phyloP scores from a whole-genome alignment of 1,140 invertebrate genomes.

The Acarapis woodi region DNA sequence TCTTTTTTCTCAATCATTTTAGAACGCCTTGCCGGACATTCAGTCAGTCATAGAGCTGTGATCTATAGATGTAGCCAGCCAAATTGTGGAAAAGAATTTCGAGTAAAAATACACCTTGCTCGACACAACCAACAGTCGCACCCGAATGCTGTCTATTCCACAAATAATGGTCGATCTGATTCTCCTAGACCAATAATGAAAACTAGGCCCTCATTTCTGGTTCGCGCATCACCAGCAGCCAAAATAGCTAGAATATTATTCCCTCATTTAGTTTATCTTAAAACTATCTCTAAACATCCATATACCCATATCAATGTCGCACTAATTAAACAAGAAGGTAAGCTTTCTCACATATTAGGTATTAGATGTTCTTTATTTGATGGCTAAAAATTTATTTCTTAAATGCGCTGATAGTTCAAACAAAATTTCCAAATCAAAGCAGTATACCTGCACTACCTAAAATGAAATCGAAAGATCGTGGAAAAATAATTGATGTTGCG shows the following conservation, averaged over 20 bases:
- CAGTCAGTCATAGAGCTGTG: slow-evolving; percentile 36
- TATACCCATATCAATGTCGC: slow-evolving; percentile 53
- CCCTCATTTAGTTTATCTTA: slow-evolving; percentile 39
- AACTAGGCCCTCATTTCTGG: slow-evolving; percentile 76
- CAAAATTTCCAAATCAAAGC: slow-evolving; percentile 17
- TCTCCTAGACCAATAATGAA: slow-evolving; percentile 79
- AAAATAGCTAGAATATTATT: slow-evolving; percentile 55
- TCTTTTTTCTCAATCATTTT: slow-evolving; percentile 10
- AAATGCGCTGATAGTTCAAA: slow-evolving; percentile 23
- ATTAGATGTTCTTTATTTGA: neutral
- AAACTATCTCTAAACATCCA: slow-evolving; percentile 57
- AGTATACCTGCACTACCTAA: slow-evolving; percentile 8
- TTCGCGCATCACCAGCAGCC: slow-evolving; percentile 55
- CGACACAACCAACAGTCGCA: slow-evolving; percentile 73
- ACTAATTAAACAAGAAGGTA: slow-evolving; percentile 53
- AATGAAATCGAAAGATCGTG: slow-evolving; percentile 18
- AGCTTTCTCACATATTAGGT: slow-evolving; percentile 17
- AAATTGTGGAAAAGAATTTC: slow-evolving; percentile 77
- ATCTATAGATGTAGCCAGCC: slow-evolving; percentile 62
- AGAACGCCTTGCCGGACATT: slow-evolving; percentile 19
- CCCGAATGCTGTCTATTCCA: slow-evolving; percentile 31
- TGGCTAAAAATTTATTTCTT: neutral
- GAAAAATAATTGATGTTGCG: slow-evolving; percentile 41
- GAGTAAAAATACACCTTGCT: slow-evolving; percentile 61
- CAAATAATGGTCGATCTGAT: no score